Evolutionary conservation across 2,888 invertebrate genomes (phyloP).

Genomic region (Osedax fenrisi): DNA sequence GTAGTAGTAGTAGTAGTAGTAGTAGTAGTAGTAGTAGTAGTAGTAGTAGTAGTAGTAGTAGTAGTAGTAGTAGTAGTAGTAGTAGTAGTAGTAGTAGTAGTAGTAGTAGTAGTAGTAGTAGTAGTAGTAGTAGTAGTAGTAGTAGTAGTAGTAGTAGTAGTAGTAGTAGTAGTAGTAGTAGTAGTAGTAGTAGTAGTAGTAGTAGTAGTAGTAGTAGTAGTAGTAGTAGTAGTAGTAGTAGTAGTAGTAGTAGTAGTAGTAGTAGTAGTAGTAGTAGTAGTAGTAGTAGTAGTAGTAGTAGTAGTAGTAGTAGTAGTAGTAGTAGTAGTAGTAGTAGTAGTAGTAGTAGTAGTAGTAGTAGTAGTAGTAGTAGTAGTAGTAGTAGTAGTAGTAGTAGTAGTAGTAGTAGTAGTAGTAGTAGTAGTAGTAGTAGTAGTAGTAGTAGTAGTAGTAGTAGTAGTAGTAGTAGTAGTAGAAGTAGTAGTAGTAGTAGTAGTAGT

Average conservation of each 20-base stretch:
- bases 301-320: conserved; percentile 31
- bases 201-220: conserved; percentile 33
- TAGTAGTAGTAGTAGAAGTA: neutral
- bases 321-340: conserved; percentile 33
- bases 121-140: too few relatives aligned
- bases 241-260: conserved; percentile 28
- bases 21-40: conserved; percentile 15
- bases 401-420: conserved; percentile 31
- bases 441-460: conserved; percentile 18
- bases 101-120: too few relatives aligned
- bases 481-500: neutral
- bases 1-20: conserved; percentile 30
- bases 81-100: conserved; percentile 29
- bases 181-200: conserved; percentile 32
- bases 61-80: conserved; percentile 30
- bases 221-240: conserved; percentile 33
- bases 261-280: conserved; percentile 26
- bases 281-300: conserved; percentile 31
- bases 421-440: conserved; percentile 28
- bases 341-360: conserved; percentile 33
- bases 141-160: too few relatives aligned
- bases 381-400: conserved; percentile 24
- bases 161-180: conserved; percentile 31
- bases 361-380: conserved; percentile 31
- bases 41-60: conserved; percentile 30